A percentile compares a stretch with the other conserved stretches of the same genome.
These are phyloP conservation scores for Lasioglossum marginatum DNA, from an alignment of 2,888 invertebrate species.

Conservation along the genomic window DNA sequence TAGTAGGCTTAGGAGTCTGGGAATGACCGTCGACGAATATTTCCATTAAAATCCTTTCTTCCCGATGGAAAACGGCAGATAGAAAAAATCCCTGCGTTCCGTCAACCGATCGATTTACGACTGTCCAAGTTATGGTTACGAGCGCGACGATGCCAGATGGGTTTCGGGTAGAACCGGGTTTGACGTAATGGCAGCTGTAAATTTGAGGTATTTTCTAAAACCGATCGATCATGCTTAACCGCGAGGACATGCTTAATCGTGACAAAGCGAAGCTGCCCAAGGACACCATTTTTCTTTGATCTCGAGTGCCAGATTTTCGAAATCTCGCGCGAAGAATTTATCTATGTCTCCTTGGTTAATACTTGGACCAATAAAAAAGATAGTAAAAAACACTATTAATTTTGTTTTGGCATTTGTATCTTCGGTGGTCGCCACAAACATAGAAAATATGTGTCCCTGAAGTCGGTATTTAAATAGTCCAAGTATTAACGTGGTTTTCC, in stretches of 20 bases:
- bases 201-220: constrained; percentile 25
- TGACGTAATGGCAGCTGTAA: constrained; percentile 22
- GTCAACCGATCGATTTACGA: constrained; percentile 40
- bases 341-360: not conserved
- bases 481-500: not conserved
- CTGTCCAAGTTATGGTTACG: constrained; percentile 17
- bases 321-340: not conserved
- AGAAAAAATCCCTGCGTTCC: constrained; percentile 2
- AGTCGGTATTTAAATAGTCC: not conserved
- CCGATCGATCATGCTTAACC: constrained; percentile 22
- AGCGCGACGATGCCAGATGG: constrained; percentile 21
- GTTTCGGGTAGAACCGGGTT: not conserved
- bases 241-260: not conserved
- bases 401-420: not conserved
- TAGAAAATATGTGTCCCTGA: not conserved
- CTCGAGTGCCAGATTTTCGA: not conserved
- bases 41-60: not conserved
- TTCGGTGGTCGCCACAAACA: not conserved
- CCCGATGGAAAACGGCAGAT: not conserved
- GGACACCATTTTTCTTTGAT: constrained; percentile 1
- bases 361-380: not conserved
- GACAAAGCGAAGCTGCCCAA: not conserved
- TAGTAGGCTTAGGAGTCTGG: not conserved
- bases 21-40: not conserved
- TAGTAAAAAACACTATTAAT: not conserved